A percentile compares a stretch with the other conserved stretches of the same genome.
These are phyloP conservation scores for Fringilla coelebs DNA, from an alignment of 2,797 vertebrate species.

Conservation along the genomic window DNA sequence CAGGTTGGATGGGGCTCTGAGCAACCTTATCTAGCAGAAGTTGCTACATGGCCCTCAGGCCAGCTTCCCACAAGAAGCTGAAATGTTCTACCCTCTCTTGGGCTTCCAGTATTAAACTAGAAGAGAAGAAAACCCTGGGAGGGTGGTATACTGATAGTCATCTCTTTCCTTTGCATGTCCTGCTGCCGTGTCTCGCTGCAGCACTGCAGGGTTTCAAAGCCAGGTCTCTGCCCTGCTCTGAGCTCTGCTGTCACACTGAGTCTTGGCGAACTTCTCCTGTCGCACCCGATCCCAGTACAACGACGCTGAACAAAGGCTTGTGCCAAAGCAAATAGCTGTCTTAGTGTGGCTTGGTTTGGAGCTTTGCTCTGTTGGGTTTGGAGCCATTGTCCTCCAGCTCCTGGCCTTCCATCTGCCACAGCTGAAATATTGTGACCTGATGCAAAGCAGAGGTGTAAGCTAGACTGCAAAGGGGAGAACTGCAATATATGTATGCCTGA, in stretches of 20 bases:
- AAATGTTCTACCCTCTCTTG: neutral
- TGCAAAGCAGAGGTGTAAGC: neutral
- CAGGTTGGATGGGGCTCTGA: neutral
- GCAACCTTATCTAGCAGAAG: neutral
- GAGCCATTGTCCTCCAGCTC: neutral
- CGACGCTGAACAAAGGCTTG: neutral
- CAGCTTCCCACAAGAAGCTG: neutral
- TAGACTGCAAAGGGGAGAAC: neutral
- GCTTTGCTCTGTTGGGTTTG: slow-evolving; percentile 22
- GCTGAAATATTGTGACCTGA: neutral
- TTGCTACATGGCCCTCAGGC: neutral
- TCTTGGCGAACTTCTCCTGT: neutral
- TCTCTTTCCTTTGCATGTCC: neutral
- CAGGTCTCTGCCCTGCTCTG: neutral
- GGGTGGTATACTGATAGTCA: accelerated
- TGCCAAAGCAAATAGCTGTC: neutral
- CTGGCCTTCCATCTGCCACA: neutral
- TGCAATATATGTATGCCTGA: neutral
- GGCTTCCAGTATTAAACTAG: neutral
- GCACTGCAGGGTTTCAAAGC: neutral
- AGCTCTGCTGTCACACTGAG: neutral
- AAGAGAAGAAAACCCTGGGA: neutral
- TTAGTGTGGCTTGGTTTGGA: neutral
- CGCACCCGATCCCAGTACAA: accelerated
- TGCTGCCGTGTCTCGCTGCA: neutral